Evolutionary conservation across 2,888 invertebrate genomes (phyloP), one percentile per base, ranked within the genome.

Genomic region (Chaitophorus viminalis): DNA sequence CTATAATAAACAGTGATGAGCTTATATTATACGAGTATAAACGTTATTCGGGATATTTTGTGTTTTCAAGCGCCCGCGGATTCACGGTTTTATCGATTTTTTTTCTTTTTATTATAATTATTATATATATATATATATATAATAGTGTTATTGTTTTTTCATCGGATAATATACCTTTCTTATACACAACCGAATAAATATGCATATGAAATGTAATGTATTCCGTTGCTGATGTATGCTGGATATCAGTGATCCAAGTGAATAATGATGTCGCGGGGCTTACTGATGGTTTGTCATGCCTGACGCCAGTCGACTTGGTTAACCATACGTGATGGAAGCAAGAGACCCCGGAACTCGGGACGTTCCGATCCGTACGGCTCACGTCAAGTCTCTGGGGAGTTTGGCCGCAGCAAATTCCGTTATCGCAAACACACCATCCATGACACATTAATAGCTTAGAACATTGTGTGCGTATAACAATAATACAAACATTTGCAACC

Each of bases 241-340:
- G 25, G 74, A 31, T 9, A 25, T 33, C 33, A 9, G 33, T 54
- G 82, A 82, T 52, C 5, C 31, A 46, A 46, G 46, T 46, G 46
- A 46, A 46, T 46, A 14, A 82, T n/a, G 33, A 82, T n/a, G 33
- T 54, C 18, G 36, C 29, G 29, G 36, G 54, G 74, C 29, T 83
- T 74, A 74, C 74, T 60, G 60, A 83, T 83, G 36, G 70, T 60
- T 74, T 74, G 36, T 83, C 74, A 83, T 29, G 74, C n/a, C 9
- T 29, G 9, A 74, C 29, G 54, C 29, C 54, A 74, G 21, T 18
- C 52, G 11, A 9, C n/a, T n/a, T 11, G 82, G 72, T 54, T 33
- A 82, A 82, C 54, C 82, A 82, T 31, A 72, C 33, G n/a, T 8
- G 54, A 54, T 18, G 18, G 54, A 72, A 82, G 25, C 33, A 36